phyloP scores from a whole-genome alignment of 2,888 invertebrate species.

The Pyralis farinalis region DNA sequence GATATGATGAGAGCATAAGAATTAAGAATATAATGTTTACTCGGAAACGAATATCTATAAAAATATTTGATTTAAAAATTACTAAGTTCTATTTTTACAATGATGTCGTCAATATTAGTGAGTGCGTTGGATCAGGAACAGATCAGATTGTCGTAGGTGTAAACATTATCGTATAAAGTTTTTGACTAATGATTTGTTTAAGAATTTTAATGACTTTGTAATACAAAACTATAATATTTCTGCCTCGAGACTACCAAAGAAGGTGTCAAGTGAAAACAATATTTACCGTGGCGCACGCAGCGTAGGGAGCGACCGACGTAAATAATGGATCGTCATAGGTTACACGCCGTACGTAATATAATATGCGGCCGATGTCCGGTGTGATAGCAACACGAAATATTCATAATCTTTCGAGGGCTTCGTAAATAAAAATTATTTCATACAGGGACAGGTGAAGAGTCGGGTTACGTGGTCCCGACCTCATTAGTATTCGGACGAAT shows the following conservation, averaged over 20 bases:
- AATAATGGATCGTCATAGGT: constrained; percentile 60
- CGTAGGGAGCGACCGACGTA: constrained; percentile 32
- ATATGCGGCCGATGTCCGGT: constrained; percentile 59
- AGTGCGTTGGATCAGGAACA: no score
- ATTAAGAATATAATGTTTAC: no score
- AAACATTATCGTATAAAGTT: not conserved
- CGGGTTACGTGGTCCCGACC: constrained; percentile 53
- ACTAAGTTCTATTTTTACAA: no score
- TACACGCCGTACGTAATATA: constrained; percentile 54
- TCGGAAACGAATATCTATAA: no score
- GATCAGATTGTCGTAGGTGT: not conserved
- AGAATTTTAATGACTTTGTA: constrained; percentile 17
- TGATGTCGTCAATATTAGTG: no score
- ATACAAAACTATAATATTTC: constrained; percentile 29
- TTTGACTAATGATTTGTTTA: not conserved
- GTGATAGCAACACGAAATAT: constrained; percentile 65
- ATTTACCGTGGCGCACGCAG: constrained; percentile 28
- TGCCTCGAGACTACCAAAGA: constrained; percentile 40
- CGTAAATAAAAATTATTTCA: constrained; percentile 74
- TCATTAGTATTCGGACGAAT: constrained; percentile 70
- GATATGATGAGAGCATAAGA: no score
- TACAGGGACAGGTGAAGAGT: constrained; percentile 72
- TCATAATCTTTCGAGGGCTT: constrained; percentile 69
- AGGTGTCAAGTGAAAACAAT: constrained; percentile 47
- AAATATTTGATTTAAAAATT: no score